Base-by-base conservation (phyloP, 2,113 vertebrate genomes). In the Columba livia region DNA sequence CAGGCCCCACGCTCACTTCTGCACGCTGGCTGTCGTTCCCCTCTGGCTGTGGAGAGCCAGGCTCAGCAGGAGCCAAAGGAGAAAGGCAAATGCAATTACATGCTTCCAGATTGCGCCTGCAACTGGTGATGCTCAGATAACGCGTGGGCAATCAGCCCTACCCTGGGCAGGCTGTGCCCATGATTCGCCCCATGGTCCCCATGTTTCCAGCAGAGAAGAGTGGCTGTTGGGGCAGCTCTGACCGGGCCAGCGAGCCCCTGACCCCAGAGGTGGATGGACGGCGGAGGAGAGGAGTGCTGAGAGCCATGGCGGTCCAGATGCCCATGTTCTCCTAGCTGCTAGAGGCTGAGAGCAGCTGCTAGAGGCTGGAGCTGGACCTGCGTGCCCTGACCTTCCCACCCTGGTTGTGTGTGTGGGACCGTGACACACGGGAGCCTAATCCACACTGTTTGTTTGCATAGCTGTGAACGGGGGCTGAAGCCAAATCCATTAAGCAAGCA, bases 401-500 rank as follows among this genome's bases (percentile, higher is more conserved):
- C 79, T 8, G 20, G 78, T 88, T 89, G 34, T 0, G 67, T 14
- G 77, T 2, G 44, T 74, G 95, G 85, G 85, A 69, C 84, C 1
- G 12, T 3, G 5, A 29, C 82, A 29, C 85, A 48, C 13, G 0
- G 34, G 62, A 31, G 71, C 74, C 65, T 56, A 15, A 50, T 44
- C 31, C 65, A 10, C 62, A 0, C 56, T 57, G 74, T 62, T 90
- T 90, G 77, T 95, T 94, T 65, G 81, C 80, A 18, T 3, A 21
- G n/a, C 79, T 44, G 56, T 0, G 34, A 32, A 11, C 0, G 17
- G 57, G 36, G 50, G 64, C 80, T 0, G 9, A 36, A 86, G 88
- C 51, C 91, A 95, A 95, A 91, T 83, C 79, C 84, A 51, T 85
- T 85, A 61, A 60, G 75, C 32, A 4, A 73, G 93, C 60, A 88